Percentiles rank a stretch among this genome's conserved stretches.
phyloP scores from a whole-genome alignment of 2,113 vertebrate genomes.

The Caloenas nicobarica region DNA sequence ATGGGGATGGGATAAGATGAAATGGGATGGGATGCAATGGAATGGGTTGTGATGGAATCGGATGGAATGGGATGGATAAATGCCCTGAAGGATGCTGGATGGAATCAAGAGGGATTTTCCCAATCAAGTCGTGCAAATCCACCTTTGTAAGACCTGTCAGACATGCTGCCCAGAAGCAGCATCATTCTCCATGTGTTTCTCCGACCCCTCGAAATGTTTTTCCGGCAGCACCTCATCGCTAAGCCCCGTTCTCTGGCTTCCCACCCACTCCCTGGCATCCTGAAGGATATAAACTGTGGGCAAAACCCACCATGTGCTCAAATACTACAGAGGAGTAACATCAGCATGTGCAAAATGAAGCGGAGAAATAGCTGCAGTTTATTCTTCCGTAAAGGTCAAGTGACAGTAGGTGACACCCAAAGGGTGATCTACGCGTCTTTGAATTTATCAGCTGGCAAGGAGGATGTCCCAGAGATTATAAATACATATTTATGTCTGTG shows the following conservation, averaged over 20 bases:
- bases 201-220: background rate
- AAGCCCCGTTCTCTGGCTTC: background rate
- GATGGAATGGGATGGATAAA: no score
- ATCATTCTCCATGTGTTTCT: rapidly evolving
- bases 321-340: background rate
- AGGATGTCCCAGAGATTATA: background rate
- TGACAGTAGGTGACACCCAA: background rate
- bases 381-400: background rate
- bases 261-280: background rate
- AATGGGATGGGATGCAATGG: no score
- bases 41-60: background rate
- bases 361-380: background rate
- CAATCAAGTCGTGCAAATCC: rapidly evolving
- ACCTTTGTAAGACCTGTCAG: no score
- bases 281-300: background rate
- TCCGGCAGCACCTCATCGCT: background rate
- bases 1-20: background rate
- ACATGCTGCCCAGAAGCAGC: background rate
- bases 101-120: background rate
- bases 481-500: background rate
- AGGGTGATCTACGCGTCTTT: background rate
- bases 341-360: background rate
- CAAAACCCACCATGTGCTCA: rapidly evolving
- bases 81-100: no score
- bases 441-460: background rate